Evolutionary conservation across 2,113 vertebrate species (phyloP).

Genomic region (Electrona antarctica): DNA sequence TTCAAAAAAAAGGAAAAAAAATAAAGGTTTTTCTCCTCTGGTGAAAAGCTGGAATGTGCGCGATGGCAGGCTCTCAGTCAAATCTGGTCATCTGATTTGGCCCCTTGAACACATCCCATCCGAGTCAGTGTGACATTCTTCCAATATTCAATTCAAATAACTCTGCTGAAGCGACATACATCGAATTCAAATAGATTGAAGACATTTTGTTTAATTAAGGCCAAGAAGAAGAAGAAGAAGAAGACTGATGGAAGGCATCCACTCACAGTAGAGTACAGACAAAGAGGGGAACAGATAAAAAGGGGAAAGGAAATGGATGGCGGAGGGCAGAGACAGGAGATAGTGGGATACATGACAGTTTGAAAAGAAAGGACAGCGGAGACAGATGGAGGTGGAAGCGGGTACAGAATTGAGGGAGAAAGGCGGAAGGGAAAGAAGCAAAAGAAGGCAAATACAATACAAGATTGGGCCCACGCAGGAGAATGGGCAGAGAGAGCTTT

Average conservation of each 20-base stretch:
- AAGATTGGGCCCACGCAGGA: not conserved
- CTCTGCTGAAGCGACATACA: too few species aligned
- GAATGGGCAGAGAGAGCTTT: not conserved
- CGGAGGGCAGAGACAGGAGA: not conserved
- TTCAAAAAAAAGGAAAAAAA: too few species aligned
- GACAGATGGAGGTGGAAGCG: not conserved
- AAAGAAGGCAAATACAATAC: not conserved
- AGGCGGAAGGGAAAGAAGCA: not conserved
- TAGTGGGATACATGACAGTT: not conserved
- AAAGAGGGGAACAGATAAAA: slow-evolving; percentile 1
- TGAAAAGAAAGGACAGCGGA: not conserved
- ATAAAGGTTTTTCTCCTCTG: too few species aligned
- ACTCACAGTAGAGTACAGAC: not conserved
- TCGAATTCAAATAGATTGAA: not conserved
- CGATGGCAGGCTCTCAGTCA: too few species aligned
- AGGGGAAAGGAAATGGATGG: not conserved
- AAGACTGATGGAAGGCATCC: not conserved
- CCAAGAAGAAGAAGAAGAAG: not conserved
- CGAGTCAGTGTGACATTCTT: not conserved
- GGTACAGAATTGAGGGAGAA: not conserved
- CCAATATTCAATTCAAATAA: not conserved
- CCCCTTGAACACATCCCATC: not conserved
- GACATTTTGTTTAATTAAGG: not conserved
- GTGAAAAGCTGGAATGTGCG: too few species aligned
- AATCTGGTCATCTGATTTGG: too few species aligned